Evolutionary conservation across 2,113 vertebrate species (phyloP).

Genomic region (Panthera uncia): DNA sequence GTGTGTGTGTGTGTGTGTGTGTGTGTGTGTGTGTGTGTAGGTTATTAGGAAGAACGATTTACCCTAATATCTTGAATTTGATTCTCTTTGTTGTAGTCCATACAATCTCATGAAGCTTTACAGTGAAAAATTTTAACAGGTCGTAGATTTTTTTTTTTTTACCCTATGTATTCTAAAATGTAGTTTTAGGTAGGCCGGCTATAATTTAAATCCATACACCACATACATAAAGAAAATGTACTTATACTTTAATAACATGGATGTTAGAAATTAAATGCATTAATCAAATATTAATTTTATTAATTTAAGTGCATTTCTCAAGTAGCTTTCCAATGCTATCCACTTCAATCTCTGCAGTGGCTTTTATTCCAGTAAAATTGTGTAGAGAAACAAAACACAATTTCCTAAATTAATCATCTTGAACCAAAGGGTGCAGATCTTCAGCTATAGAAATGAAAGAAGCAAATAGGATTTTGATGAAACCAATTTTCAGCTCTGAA

Average conservation of each 20-base stretch:
- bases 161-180: not conserved
- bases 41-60: not conserved
- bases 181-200: not conserved
- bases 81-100: not conserved
- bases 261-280: not conserved
- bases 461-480: slow-evolving; percentile 60
- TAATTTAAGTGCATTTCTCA: slow-evolving; percentile 31
- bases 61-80: not conserved
- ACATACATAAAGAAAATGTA: slow-evolving; percentile 51
- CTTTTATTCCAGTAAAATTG: slow-evolving; percentile 54
- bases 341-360: slow-evolving; percentile 24
- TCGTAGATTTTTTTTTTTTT: not conserved
- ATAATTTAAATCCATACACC: slow-evolving; percentile 9
- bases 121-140: not conserved
- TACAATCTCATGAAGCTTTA: not conserved
- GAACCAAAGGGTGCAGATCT: slow-evolving; percentile 50
- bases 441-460: slow-evolving; percentile 52
- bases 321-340: slow-evolving; percentile 5
- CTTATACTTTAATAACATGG: not conserved
- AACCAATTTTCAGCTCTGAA: slow-evolving; percentile 60
- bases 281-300: not conserved
- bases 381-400: slow-evolving; percentile 45
- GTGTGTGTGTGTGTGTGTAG: not conserved
- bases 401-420: slow-evolving; percentile 74
- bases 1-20: not conserved